phyloP scores from a whole-genome alignment of 2,888 invertebrate species.

The Anagyrus pseudococci region DNA sequence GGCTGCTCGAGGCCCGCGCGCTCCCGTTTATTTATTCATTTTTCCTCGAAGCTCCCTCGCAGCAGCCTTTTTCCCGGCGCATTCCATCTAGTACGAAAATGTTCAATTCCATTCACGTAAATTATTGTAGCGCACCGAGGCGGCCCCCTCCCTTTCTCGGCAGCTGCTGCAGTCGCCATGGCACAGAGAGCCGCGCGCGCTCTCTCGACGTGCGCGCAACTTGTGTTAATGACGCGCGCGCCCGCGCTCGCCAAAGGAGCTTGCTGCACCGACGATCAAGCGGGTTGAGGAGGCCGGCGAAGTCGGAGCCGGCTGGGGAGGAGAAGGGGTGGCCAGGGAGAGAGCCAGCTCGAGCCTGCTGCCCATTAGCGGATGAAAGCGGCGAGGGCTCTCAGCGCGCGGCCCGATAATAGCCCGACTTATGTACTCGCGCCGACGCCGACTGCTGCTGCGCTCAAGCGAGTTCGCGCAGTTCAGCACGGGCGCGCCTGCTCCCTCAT shows the following conservation, averaged over 20 bases:
- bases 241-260: conserved; percentile 42
- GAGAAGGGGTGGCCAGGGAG: conserved; percentile 53
- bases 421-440: conserved; percentile 43
- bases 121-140: conserved; percentile 60
- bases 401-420: conserved; percentile 63
- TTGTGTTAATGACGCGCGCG: conserved; percentile 61
- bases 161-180: conserved; percentile 45
- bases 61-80: conserved; percentile 56
- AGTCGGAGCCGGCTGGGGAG: background rate
- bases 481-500: conserved; percentile 8
- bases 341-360: conserved; percentile 62
- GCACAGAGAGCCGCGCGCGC: conserved; percentile 49
- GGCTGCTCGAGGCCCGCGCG: background rate
- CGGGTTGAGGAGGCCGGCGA: background rate
- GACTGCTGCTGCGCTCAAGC: no score
- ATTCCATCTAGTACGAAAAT: conserved; percentile 60
- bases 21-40: conserved; percentile 30
- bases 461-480: conserved; percentile 22
- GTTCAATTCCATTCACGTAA: conserved; percentile 63
- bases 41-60: conserved; percentile 36
- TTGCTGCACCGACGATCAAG: conserved; percentile 52
- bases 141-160: no score
- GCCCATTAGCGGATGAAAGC: conserved; percentile 63
- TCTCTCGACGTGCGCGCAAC: conserved; percentile 62
- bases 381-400: conserved; percentile 60